Evolutionary conservation across 2,797 vertebrate genomes (phyloP), one percentile per base, ranked within the genome.

Genomic region (Tadarida brasiliensis): DNA sequence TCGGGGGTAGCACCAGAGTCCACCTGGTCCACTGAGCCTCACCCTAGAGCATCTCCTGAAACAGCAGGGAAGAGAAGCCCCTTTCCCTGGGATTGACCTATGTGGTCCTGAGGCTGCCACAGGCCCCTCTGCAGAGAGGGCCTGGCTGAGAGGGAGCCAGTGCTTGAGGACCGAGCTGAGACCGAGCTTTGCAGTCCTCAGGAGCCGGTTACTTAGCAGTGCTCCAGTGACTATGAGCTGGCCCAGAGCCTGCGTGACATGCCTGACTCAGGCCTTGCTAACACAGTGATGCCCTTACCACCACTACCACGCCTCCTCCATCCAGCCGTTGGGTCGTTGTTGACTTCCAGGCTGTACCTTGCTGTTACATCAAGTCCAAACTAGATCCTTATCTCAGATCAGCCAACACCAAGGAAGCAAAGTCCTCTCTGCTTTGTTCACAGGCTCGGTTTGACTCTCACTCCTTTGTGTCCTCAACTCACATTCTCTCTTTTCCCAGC

Each of bases 291-390:
- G 35, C 17, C 47, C 73, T 44, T 39, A 6, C 20, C 4, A 12
- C 22, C 4, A 11, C 49, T 22, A 56, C n/a, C 17, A 0, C 0
- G 0, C 28, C 1, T 2, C 33, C 44, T 85, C 20, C 33, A 24
- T 59, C 28, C 8, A 6, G 22, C 44, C 61, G 30, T 7, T 28
- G 44, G 20, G 44, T 70, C 71, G 65, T 44, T 4, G 1, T 0
- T 14, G 30, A 68, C 11, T 30, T 35, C 28, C 16, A 6, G n/a
- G n/a, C 26, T 22, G 10, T 35, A 70, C 33, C 19, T 90, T 47
- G 44, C 80, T 85, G 63, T 56, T n/a, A n/a, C 11, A 16, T n/a
- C 10, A 68, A 35, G 44, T 71, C 33, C 33, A 63, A 10, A 47
- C 20, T 17, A 56, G 33, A 71, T 15, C 33, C 26, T 35, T 44